Conservation (phyloP, 2,888 invertebrate species). For the Endotricha flammealis region DNA sequence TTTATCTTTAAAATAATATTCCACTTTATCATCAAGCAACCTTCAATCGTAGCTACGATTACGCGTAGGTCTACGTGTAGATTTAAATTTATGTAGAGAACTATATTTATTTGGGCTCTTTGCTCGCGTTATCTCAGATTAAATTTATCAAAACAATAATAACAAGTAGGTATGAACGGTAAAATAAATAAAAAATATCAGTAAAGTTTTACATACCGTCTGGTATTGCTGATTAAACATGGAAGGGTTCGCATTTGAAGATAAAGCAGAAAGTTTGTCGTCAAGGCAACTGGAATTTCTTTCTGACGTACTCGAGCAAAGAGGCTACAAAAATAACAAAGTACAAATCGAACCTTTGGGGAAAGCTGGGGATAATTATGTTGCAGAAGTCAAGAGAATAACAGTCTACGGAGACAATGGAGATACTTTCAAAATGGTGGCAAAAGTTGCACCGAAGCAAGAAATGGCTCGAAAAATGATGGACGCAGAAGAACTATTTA, state of each 20-base stretch:
- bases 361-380: constrained; percentile 12
- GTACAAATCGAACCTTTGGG: constrained; percentile 30
- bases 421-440: constrained; percentile 35
- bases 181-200: not conserved
- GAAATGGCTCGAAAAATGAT: constrained; percentile 22
- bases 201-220: not conserved
- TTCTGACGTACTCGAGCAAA: constrained; percentile 28
- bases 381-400: constrained; percentile 19
- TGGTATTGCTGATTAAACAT: constrained; percentile 9
- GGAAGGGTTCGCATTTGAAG: constrained; percentile 27
- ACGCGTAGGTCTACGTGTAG: too few species aligned
- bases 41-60: too few species aligned
- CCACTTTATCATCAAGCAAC: too few species aligned
- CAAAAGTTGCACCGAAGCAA: constrained; percentile 37
- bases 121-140: not conserved
- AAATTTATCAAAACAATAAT: not conserved
- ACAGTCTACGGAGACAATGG: constrained; percentile 26
- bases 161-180: too few species aligned
- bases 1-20: too few species aligned
- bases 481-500: constrained; percentile 25
- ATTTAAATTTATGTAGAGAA: too few species aligned
- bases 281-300: constrained; percentile 34
- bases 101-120: too few species aligned
- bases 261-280: constrained; percentile 26
- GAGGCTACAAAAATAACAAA: constrained; percentile 28